Evolutionary conservation across 2,888 invertebrate genomes (phyloP), one percentile per base, ranked within the genome.

Genomic region (Chromoteleia sp.): DNA sequence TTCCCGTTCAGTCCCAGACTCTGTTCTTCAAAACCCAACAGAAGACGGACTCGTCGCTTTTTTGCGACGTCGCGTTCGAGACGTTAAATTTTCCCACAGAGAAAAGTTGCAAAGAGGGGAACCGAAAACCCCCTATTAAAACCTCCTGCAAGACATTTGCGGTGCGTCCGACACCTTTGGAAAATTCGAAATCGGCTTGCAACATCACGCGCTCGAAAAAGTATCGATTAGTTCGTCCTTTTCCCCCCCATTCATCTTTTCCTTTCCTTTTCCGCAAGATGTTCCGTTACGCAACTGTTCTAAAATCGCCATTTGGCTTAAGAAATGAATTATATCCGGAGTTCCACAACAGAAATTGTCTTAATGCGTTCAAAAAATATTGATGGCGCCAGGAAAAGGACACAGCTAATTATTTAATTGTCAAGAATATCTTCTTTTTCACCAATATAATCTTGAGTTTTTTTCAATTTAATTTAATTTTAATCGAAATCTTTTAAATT

Each of bases 11-110:
- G 43, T 70, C 61, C 50, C 52, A 63, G 52, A 48, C 54, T 41
- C 45, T 29, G 36, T 14, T 59, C 63, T 71, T 63, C 29, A 71
- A 65, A 71, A 41, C 33, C 15, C 54, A 14, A 52, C 59, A 29
- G 58, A 77, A 82, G 65, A 63, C 68, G 67, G 74, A 84, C 79
- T 58, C 59, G 25, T 59, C 59, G 58, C n/a, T 83, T 83, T 83
- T 90, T 90, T 89, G 87, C 89, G 86, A 80, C 85, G 84, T 87
- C 87, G 86, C 88, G 89, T 91, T 88, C 89, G 89, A 90, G 86
- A 91, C 91, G 89, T 90, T 90, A 84, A 84, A 85, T 85, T 91
- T 91, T 91, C 91, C 89, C 91, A 91, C 89, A 91, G 88, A 84
- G 85, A 86, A 85, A 89, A 89, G 87, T 89, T 81, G 75, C 73